Evolutionary conservation across 1,140 invertebrate genomes (phyloP).

Genomic region (Diuraphis noxia): DNA sequence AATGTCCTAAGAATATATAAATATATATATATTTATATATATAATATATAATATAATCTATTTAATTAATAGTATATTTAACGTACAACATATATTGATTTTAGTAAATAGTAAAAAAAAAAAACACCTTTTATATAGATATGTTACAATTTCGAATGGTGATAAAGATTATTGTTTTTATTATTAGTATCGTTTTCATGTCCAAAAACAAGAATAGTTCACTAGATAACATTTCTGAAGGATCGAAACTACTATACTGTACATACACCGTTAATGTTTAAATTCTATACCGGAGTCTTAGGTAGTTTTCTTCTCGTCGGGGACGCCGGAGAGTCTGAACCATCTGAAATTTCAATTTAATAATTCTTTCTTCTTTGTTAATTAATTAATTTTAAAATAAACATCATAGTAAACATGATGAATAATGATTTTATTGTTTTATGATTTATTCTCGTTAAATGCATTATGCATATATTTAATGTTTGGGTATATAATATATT

Average conservation of each 20-base stretch:
- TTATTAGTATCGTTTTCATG: neutral
- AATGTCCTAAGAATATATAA: neutral
- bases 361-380: neutral
- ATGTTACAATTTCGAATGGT: conserved; percentile 16
- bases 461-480: neutral
- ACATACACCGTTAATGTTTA: conserved; percentile 52
- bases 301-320: conserved; percentile 88
- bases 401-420: neutral
- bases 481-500: neutral
- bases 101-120: neutral
- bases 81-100: conserved; percentile 11
- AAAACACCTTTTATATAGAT: conserved; percentile 1
- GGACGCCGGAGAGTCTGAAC: conserved; percentile 70
- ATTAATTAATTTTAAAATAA: neutral
- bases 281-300: conserved; percentile 80
- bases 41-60: conserved; percentile 16
- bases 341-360: conserved; percentile 39
- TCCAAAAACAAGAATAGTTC: neutral
- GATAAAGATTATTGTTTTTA: neutral
- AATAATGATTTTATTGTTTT: neutral
- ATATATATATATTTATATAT: neutral
- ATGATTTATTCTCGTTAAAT: neutral
- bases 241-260: conserved; percentile 51
- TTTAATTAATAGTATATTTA: neutral
- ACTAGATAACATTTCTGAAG: conserved; percentile 49